Base-by-base conservation (phyloP, 2,888 invertebrate species). In the Podabrus alpinus region DNA sequence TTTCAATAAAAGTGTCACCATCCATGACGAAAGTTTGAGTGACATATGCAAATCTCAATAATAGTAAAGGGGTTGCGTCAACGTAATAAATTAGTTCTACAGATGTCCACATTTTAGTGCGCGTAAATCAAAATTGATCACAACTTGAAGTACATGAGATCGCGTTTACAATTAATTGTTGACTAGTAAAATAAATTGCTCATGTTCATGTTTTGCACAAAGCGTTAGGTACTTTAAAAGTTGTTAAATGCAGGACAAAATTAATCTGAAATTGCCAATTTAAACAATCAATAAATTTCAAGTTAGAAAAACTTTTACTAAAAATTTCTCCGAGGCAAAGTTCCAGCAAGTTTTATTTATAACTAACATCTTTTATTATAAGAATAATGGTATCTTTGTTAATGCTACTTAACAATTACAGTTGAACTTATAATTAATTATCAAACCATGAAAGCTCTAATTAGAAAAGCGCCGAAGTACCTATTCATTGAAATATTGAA, bases 1-100 rank as follows among this genome's bases (percentile, higher is more conserved):
- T 67, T 59, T 16, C 59, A 16, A 71, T 71, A 71, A 71, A 66
- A 71, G 71, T 67, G 21, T 25, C 71, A 67, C 25, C 67, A 21
- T n/a, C 60, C 71, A 61, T 71, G 71, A 71, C 71, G 71, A 71
- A 71, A 66, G 71, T 66, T 71, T 72, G 72, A 72, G 68, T 72
- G 72, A 68, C 72, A 68, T 72, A 72, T 72, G 72, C 59, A 72
- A 72, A 72, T 72, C 45, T 61, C 61, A 9, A 72, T 29, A 72
- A 62, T 68, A 45, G 67, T 71, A 61, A 71, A 71, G 67, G 67
- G 71, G 68, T 72, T 64, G 61, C 68, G 72, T 45, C 72, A 72
- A 29, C 29, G 68, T 68, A 72, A 72, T 72, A 62, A 61, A 72
- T 72, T 72, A 68, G 72, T 68, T 72, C n/a, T 64, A 72, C 68